A percentile compares a stretch with the other conserved stretches of the same genome.
These are phyloP conservation scores for Ctena decussata DNA, from an alignment of 2,888 invertebrate genomes.

Conservation along the genomic window DNA sequence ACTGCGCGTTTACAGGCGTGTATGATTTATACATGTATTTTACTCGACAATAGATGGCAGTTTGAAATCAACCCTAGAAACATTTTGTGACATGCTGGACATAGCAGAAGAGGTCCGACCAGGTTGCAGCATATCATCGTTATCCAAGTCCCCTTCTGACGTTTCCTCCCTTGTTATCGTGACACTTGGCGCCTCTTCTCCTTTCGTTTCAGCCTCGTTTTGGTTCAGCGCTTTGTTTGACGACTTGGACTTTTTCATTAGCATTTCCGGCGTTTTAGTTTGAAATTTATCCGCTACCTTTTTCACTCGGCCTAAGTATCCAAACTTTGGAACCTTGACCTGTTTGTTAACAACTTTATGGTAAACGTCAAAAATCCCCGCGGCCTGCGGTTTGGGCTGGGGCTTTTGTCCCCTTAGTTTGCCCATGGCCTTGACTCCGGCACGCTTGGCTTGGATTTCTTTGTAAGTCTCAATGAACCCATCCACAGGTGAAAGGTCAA, in stretches of 20 bases:
- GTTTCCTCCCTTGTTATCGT: background rate
- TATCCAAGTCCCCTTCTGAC: background rate
- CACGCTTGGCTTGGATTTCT: conserved; percentile 60
- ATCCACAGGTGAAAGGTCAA: conserved; percentile 68
- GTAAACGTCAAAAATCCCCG: background rate
- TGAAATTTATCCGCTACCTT: conserved; percentile 58
- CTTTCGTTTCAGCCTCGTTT: background rate
- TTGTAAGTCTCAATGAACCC: conserved; percentile 49
- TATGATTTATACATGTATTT: too few relatives aligned
- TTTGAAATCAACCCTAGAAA: background rate
- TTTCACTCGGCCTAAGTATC: conserved; percentile 25
- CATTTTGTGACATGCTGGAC: background rate
- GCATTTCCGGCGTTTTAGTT: conserved; percentile 2
- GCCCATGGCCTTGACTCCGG: background rate
- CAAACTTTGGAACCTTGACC: background rate
- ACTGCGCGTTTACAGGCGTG: too few relatives aligned
- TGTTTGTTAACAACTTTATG: background rate
- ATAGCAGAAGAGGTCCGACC: background rate
- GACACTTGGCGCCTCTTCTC: background rate
- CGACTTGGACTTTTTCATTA: background rate
- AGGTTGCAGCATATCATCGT: background rate
- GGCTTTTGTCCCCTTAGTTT: background rate
- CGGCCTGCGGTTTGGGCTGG: background rate
- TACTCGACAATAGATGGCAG: background rate
- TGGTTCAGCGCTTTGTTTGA: background rate